phyloP scores from a whole-genome alignment of 2,113 vertebrate species.

The Dasyornis broadbenti region DNA sequence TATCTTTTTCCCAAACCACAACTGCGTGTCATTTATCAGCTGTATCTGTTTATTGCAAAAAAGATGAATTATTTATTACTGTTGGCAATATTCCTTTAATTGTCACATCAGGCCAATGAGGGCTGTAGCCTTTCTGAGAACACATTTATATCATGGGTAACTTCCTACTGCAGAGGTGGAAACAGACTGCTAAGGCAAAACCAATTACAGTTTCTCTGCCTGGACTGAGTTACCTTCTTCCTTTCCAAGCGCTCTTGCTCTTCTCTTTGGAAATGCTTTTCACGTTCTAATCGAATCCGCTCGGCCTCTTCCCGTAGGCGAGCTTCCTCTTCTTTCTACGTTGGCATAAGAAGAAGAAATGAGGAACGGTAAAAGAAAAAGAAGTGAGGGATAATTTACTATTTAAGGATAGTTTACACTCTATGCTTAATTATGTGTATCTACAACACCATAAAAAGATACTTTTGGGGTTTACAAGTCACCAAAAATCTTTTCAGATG shows the following conservation, averaged over 20 bases:
- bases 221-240: slow-evolving; percentile 82
- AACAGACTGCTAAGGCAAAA: background rate
- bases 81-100: background rate
- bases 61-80: background rate
- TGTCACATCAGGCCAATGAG: background rate
- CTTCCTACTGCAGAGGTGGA: background rate
- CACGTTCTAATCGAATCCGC: slow-evolving; percentile 83
- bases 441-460: background rate
- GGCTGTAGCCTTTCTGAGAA: background rate
- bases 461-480: background rate
- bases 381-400: background rate
- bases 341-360: background rate
- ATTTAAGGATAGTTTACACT: background rate
- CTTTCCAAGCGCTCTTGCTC: slow-evolving; percentile 94
- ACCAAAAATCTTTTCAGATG: background rate
- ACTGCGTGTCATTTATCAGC: background rate
- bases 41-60: background rate
- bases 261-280: slow-evolving; percentile 92
- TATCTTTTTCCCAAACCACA: background rate
- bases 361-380: background rate
- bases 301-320: slow-evolving; percentile 86
- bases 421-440: background rate
- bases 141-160: background rate
- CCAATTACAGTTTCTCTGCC: background rate
- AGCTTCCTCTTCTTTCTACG: slow-evolving; percentile 86